Percentiles rank a stretch among this genome's conserved stretches.
These are phyloP conservation scores for Dipus sagitta DNA, from an alignment of 2,797 vertebrate genomes.

Conservation along the genomic window DNA sequence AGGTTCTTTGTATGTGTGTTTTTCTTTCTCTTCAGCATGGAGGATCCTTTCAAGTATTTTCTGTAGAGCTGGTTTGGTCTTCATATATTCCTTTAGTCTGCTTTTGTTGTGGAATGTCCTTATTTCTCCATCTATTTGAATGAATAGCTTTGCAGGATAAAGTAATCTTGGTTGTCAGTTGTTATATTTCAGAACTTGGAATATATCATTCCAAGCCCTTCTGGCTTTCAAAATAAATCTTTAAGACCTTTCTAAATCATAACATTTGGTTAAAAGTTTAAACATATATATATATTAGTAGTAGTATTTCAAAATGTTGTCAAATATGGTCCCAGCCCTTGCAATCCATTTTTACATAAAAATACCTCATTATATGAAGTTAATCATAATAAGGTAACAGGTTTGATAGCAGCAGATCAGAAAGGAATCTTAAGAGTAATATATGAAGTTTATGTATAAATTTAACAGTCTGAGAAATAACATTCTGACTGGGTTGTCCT, in stretches of 20 bases:
- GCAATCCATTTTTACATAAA: conserved; percentile 12
- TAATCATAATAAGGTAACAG: neutral
- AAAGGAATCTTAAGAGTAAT: conserved; percentile 2
- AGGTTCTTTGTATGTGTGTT: no score
- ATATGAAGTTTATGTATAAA: neutral
- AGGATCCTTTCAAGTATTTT: no score
- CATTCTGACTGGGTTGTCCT: conserved; percentile 52
- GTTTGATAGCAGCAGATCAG: neutral
- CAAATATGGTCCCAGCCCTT: neutral
- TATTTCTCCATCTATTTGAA: no score
- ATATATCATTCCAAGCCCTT: no score
- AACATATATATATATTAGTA: neutral
- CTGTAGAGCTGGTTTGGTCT: no score
- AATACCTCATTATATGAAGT: neutral
- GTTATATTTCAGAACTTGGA: no score
- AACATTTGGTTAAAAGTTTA: neutral
- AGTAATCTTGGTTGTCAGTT: no score
- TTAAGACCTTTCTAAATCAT: conserved; percentile 4
- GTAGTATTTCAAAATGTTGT: neutral
- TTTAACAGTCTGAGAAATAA: conserved; percentile 24
- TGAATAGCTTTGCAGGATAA: no score
- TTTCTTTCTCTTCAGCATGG: no score
- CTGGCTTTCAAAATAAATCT: conserved; percentile 30
- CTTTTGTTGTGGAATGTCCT: no score
- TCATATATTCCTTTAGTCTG: no score